These are phyloP conservation scores for Diabrotica undecimpunctata DNA, from an alignment of 1,140 invertebrate genomes.

Conservation along the genomic window DNA sequence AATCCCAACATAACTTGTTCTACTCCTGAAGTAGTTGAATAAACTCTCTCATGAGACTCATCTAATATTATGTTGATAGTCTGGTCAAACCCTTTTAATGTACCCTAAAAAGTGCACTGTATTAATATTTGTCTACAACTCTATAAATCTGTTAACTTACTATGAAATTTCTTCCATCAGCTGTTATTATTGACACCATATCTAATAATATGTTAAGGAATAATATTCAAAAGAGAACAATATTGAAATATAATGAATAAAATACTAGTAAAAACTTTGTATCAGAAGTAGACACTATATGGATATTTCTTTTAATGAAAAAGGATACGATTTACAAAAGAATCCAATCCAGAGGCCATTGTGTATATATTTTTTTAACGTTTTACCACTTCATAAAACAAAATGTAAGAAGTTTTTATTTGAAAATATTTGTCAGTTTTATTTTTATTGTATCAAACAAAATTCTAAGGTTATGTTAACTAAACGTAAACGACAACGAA, in stretches of 20 bases:
- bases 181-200: conserved; percentile 90
- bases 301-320: neutral
- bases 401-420: no score
- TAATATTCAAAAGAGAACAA: neutral
- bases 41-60: conserved; percentile 96
- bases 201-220: conserved; percentile 50
- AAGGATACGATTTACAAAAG: conserved; percentile 21
- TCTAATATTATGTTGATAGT: conserved; percentile 97
- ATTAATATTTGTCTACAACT: neutral
- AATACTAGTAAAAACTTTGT: neutral
- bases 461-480: no score
- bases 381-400: no score
- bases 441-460: no score
- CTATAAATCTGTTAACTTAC: conserved; percentile 58
- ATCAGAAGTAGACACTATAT: neutral
- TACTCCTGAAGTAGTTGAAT: conserved; percentile 84
- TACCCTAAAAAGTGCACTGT: conserved; percentile 60
- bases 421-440: no score
- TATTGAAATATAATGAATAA: neutral
- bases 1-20: conserved; percentile 95
- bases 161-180: conserved; percentile 92
- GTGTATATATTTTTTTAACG: neutral
- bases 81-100: conserved; percentile 92
- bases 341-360: conserved; percentile 19
- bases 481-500: no score